Evolutionary conservation across 2,113 vertebrate genomes (phyloP).

Genomic region (Piaya cayana): DNA sequence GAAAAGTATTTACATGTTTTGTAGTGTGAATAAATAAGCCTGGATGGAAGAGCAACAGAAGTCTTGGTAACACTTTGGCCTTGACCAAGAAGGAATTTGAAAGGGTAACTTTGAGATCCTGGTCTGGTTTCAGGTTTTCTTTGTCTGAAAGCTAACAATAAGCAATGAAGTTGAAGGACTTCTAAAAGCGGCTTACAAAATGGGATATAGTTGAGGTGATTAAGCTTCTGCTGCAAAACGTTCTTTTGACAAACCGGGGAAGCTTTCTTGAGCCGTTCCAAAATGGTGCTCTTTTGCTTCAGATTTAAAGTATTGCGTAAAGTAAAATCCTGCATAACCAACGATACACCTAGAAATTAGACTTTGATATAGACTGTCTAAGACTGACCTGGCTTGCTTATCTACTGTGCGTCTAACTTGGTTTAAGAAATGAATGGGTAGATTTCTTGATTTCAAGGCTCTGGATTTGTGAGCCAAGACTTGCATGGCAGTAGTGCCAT

Average conservation of each 20-base stretch:
- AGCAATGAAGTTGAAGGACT: slow-evolving; percentile 30
- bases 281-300: not conserved
- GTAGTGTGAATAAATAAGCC: slow-evolving; percentile 71
- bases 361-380: not conserved
- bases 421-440: not conserved
- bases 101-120: slow-evolving; percentile 71
- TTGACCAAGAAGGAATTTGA: slow-evolving; percentile 70
- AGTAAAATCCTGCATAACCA: not conserved
- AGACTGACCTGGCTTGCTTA: not conserved
- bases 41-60: slow-evolving; percentile 66
- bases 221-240: not conserved
- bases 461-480: not conserved
- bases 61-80: slow-evolving; percentile 69
- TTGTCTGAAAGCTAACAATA: slow-evolving; percentile 55
- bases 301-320: not conserved
- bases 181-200: slow-evolving; percentile 7
- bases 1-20: slow-evolving; percentile 73
- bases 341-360: not conserved
- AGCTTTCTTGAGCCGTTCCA: not conserved
- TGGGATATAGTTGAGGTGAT: slow-evolving; percentile 15
- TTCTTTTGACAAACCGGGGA: not conserved
- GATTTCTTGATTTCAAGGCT: not conserved
- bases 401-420: not conserved
- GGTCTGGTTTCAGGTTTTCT: slow-evolving; percentile 70
- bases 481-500: not conserved